Base-by-base conservation (phyloP, 1,140 invertebrate genomes). In the Drepana arcuata region DNA sequence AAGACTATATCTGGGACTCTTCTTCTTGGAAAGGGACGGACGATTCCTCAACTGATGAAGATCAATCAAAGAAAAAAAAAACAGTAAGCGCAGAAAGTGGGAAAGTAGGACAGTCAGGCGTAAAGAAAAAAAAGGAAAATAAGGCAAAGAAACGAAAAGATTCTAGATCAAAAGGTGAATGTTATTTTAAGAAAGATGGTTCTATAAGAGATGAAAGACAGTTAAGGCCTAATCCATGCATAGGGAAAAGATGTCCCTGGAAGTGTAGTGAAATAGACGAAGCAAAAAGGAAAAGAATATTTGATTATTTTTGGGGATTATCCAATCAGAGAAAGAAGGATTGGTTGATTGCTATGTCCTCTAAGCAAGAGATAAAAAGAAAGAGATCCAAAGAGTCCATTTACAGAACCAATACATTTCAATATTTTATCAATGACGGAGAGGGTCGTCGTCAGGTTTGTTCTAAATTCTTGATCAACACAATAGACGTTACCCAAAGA, bases 341-440 rank as follows among this genome's bases (percentile, higher is more conserved):
- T 21, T 41, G 38, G 38, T n/a, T 41, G 5, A 14, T 41, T 23
- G 11, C 14, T 9, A 28, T 41, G 25, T 27, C 31, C 7, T 27
- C 31, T 14, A 41, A 34, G 9, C 14, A 30, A 35, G 0, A 7
- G 7, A 30, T 31, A 31, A 35, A 43, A 43, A 36, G 33, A n/a
- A 43, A 43, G 13, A 43, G 34, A 11, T 34, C 12, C 10, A 27
- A 37, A 23, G 34, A 37, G 6, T 37, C 29, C 7, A 18, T 9
- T 14, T 33, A 27, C 11, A 34, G 36, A 10, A 18, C 6, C 7
- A 34, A 29, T 2, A 42, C 35, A 0, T 42, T 27, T 30, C 7
- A 26, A 11, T 59, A 54, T 30, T 34, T 30, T 7, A 50, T 51
- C 5, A 53, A 41, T 24, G 38, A 54, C 21, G 43, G 27, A 28